Evolutionary conservation across 2,888 invertebrate genomes (phyloP), one percentile per base, ranked within the genome.

Genomic region (Oscheius sp.): DNA sequence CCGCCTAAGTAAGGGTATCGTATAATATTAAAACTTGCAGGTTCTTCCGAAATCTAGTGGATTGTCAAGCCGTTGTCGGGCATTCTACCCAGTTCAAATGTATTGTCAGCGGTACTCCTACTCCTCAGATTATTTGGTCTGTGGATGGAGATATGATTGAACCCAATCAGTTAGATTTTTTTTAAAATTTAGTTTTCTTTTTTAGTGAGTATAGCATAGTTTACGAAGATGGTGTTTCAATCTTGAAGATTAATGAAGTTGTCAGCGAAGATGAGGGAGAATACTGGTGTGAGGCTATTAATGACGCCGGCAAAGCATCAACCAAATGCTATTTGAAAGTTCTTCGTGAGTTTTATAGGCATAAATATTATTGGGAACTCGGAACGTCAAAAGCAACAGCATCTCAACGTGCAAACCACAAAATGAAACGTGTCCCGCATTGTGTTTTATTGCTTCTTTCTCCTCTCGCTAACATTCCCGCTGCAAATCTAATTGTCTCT

Each of bases 261-360:
- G 67, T 80, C 0, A 71, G 68, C n/a, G 94, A 94, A 90, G 93
- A 94, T 89, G 91, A 92, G 82, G 94, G 94, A 64, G 91, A 90
- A 86, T 95, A 95, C 87, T 90, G 90, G 70, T 94, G 94, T 87
- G 90, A 90, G 82, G 94, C 94, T 57, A 89, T 90, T 62, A 95
- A 94, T 88, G 90, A 91, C 81, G 90, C 91, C 82, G 97, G 97
- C 77, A 91, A 91, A 89, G 92, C 91, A 82, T 89, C 90, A 85
- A 92, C 92, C 85, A 78, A 78, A 20, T 78, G 80, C 50, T 84
- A 77, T 68, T 66, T 84, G 44, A 77, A 77, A 68, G 74, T 83
- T 17, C 70, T 75, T 66, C 75, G 82, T 81, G 61, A 76, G 82
- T 79, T 44, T 28, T 59, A n/a, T n/a, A n/a, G n/a, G n/a, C n/a